Evolutionary conservation across 2,797 vertebrate genomes (phyloP).

Genomic region (Paguma larvata): DNA sequence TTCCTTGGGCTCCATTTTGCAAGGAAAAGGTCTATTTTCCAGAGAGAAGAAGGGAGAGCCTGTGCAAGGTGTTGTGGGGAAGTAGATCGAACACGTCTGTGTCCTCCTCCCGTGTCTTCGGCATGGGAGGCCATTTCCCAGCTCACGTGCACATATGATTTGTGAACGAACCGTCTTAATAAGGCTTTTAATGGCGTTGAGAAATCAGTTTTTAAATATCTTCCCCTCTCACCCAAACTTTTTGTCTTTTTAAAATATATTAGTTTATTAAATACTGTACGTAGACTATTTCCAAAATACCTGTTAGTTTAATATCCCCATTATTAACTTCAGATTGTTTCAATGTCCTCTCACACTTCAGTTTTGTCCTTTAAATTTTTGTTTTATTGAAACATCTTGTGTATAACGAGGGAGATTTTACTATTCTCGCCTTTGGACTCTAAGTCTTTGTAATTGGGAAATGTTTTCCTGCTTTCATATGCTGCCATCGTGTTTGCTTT

Average conservation of each 20-base stretch:
- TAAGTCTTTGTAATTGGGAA: conserved; percentile 37
- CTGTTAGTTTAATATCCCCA: not conserved
- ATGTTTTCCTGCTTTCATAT: conserved; percentile 15
- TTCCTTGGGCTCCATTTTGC: not conserved
- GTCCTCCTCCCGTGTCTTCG: not conserved
- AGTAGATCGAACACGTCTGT: not conserved
- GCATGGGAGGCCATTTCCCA: not conserved
- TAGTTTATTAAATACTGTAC: not conserved
- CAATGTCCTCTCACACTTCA: not conserved
- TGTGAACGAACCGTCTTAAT: not conserved
- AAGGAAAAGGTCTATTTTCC: conserved; percentile 10
- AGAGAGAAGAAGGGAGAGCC: not conserved
- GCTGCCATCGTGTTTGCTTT: not conserved
- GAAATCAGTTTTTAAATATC: not conserved
- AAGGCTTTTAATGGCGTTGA: not conserved
- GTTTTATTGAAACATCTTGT: not conserved
- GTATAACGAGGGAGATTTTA: not conserved
- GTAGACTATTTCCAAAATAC: not conserved
- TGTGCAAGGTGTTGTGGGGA: not conserved
- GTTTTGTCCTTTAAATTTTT: conserved; percentile 8
- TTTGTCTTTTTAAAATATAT: not conserved
- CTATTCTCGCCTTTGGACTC: not conserved
- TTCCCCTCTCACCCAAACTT: not conserved
- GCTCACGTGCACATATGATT: not conserved
- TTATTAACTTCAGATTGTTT: conserved; percentile 39